Evolutionary conservation across 2,113 vertebrate genomes (phyloP), one percentile per base, ranked within the genome.

Genomic region (Accipiter cooperii): DNA sequence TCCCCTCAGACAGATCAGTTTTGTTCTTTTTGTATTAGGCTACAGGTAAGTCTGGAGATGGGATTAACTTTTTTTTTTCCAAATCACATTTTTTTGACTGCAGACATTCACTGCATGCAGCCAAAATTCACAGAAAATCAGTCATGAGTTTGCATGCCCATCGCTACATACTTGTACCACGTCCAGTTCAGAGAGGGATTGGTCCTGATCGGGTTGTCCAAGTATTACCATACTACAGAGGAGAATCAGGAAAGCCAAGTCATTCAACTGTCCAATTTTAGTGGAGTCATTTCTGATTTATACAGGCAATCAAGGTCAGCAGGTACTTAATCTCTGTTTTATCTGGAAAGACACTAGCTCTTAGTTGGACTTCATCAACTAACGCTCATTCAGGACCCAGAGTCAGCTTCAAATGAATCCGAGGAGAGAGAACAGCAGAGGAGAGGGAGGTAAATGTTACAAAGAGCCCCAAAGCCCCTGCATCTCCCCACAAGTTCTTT

Each of bases 1-100:
- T 60, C 52, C 70, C 61, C 86, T 89, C 71, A 90, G 71, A 74
- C 58, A 47, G 38, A 87, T 79, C 44, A 40, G 54, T 80, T 82
- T 77, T 88, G 18, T 80, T 85, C 75, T 73, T 95, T 96, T 77
- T 90, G 13, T 65, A 26, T 80, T 84, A 63, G 76, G 71, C 86
- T 90, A 54, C 91, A 95, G 93, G 93, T 96, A 94, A 95, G 8
- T 97, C 94, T 97, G 87, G 91, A 94, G 74, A 84, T 47, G 65
- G 84, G 65, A 96, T 95, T 96, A 94, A 87, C 31, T n/a, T 82
- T 69, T 88, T 88, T 40, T 71, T 57, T 80, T 81, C 14, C 14
- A 63, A 82, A 73, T 90, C 54, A 38, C 13, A 2, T 75, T 92
- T 87, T 95, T 92, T 78, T 66, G 8, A 75, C 26, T 22, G 81